phyloP scores from a whole-genome alignment of 2,113 vertebrate genomes.

The Campylomormyrus numenius region DNA sequence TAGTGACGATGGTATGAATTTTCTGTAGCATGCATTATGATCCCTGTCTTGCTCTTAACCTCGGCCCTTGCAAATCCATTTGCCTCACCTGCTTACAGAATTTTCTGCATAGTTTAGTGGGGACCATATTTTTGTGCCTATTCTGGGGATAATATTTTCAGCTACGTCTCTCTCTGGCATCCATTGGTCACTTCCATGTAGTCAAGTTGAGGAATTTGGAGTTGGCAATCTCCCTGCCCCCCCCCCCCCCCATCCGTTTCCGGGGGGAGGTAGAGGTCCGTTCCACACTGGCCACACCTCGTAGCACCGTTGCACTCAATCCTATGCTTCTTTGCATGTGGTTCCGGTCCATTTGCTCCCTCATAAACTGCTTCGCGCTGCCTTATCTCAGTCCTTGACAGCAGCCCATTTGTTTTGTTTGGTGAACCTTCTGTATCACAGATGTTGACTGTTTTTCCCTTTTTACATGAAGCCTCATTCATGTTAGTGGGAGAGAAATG shows the following conservation, averaged over 20 bases:
- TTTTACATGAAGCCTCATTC: constrained; percentile 7
- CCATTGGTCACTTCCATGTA: background rate
- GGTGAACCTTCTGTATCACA: constrained; percentile 13
- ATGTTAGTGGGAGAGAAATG: background rate
- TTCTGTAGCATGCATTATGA: background rate
- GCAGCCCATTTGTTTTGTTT: constrained; percentile 20
- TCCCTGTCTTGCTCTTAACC: background rate
- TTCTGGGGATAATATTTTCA: background rate
- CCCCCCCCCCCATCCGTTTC: background rate
- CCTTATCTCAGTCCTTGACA: background rate
- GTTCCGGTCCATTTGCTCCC: constrained; percentile 21
- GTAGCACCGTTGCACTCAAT: background rate
- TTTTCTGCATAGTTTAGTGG: background rate
- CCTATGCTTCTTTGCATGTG: constrained; percentile 8
- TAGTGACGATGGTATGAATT: background rate
- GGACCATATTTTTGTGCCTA: background rate
- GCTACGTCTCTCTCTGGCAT: background rate
- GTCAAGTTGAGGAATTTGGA: background rate
- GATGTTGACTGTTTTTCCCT: constrained; percentile 14
- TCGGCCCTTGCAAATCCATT: background rate
- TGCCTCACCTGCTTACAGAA: background rate
- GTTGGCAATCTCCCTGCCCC: background rate
- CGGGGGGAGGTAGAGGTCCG: background rate
- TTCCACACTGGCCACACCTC: background rate
- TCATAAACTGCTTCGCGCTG: constrained; percentile 1